Conservation (phyloP, 2,113 vertebrate species). For the Girardinichthys multiradiatus region DNA sequence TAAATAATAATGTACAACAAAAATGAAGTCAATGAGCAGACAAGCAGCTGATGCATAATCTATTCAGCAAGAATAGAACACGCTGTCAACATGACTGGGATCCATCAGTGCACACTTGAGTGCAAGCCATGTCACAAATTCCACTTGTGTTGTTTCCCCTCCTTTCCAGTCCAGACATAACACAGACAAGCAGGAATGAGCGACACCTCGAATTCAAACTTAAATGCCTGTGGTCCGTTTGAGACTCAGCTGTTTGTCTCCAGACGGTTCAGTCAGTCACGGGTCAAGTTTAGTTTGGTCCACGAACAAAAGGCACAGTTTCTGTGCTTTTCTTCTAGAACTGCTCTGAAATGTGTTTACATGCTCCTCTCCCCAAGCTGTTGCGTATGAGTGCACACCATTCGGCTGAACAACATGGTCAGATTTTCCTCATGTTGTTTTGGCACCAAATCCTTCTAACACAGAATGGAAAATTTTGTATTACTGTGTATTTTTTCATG, state of each 20-base stretch:
- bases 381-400: conserved; percentile 31
- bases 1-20: background rate
- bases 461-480: conserved; percentile 16
- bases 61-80: conserved; percentile 5
- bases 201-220: conserved; percentile 15
- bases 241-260: conserved; percentile 31
- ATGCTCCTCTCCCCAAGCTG: conserved; percentile 44
- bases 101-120: conserved; percentile 7
- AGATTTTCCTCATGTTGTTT: conserved; percentile 48
- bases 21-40: background rate
- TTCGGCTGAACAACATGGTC: conserved; percentile 41
- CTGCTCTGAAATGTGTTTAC: conserved; percentile 54
- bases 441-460: conserved; percentile 19
- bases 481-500: conserved; percentile 26
- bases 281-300: conserved; percentile 62
- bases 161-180: conserved; percentile 41
- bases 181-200: conserved; percentile 31
- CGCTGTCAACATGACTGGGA: conserved; percentile 13
- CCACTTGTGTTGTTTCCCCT: conserved; percentile 23
- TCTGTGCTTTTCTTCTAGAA: conserved; percentile 17
- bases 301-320: conserved; percentile 24
- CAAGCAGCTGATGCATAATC: background rate
- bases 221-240: conserved; percentile 8
- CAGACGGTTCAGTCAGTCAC: conserved; percentile 35
- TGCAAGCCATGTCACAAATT: conserved; percentile 4